Percentiles rank a stretch among this genome's conserved stretches.
Evolutionary conservation across 2,888 invertebrate genomes (phyloP).

Genomic region (Chalcosyrphus nemorum): DNA sequence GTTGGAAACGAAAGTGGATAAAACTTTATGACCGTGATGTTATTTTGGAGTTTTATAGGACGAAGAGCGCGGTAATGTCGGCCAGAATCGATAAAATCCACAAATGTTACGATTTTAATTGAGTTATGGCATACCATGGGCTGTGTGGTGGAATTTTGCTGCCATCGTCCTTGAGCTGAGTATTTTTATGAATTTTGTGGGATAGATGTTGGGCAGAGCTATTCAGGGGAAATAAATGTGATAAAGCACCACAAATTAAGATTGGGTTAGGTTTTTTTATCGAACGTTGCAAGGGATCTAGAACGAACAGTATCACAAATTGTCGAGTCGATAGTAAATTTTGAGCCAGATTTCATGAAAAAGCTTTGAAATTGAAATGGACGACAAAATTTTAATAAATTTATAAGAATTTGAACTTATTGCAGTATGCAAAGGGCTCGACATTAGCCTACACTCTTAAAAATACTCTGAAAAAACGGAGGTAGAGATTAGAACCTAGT

Average conservation of each 20-base stretch:
- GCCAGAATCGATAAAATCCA: constrained; percentile 33
- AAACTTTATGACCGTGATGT: constrained; percentile 41
- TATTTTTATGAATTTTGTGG: neutral
- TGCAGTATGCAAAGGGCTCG: too few relatives aligned
- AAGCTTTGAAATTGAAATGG: too few relatives aligned
- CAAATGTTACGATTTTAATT: constrained; percentile 27
- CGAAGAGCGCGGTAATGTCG: neutral
- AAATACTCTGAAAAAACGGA: too few relatives aligned
- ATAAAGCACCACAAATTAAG: neutral
- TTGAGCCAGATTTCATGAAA: too few relatives aligned
- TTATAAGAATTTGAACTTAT: too few relatives aligned
- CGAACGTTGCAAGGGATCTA: too few relatives aligned
- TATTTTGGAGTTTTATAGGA: constrained; percentile 23
- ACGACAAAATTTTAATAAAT: too few relatives aligned
- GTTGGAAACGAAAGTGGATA: constrained; percentile 12
- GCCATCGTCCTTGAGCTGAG: neutral
- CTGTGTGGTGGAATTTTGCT: neutral
- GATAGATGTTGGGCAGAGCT: neutral
- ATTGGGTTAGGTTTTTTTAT: too few relatives aligned
- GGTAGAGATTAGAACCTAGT: too few relatives aligned
- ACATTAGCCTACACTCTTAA: too few relatives aligned
- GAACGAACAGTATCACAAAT: too few relatives aligned
- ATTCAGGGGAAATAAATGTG: neutral
- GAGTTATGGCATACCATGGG: constrained; percentile 8
- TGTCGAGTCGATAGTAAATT: too few relatives aligned